These are phyloP conservation scores for Thelaira solivaga DNA, from an alignment of 2,888 invertebrate genomes.

Conservation along the genomic window DNA sequence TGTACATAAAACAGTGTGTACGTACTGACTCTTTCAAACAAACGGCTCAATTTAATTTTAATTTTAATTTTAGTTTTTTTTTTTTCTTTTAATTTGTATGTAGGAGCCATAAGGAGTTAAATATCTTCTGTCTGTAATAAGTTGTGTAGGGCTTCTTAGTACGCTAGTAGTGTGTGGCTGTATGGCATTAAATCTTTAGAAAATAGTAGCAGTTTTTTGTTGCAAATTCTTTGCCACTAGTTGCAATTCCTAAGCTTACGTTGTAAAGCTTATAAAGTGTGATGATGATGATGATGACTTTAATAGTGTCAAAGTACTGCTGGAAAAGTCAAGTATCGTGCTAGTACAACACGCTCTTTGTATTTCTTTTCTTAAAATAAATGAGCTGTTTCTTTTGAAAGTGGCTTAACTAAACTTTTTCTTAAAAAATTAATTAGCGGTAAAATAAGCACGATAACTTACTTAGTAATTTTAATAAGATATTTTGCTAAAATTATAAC, in stretches of 20 bases:
- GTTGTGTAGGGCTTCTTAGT: neutral
- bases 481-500: too few species aligned
- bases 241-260: neutral
- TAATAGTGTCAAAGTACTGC: constrained; percentile 47
- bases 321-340: constrained; percentile 22
- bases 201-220: neutral
- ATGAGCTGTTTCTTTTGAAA: too few species aligned
- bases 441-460: too few species aligned
- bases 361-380: neutral
- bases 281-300: constrained; percentile 47
- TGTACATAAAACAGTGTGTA: neutral
- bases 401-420: too few species aligned
- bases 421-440: too few species aligned
- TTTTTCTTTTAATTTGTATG: neutral
- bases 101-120: neutral
- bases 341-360: neutral
- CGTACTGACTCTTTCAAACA: neutral
- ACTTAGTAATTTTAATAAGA: too few species aligned
- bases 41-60: neutral
- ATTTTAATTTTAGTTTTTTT: too few species aligned
- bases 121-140: too few species aligned
- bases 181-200: too few species aligned
- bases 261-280: constrained; percentile 41
- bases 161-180: neutral
- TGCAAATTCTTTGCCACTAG: neutral